Evolutionary conservation across 2,113 vertebrate genomes (phyloP).

Genomic region (Ameiurus melas): DNA sequence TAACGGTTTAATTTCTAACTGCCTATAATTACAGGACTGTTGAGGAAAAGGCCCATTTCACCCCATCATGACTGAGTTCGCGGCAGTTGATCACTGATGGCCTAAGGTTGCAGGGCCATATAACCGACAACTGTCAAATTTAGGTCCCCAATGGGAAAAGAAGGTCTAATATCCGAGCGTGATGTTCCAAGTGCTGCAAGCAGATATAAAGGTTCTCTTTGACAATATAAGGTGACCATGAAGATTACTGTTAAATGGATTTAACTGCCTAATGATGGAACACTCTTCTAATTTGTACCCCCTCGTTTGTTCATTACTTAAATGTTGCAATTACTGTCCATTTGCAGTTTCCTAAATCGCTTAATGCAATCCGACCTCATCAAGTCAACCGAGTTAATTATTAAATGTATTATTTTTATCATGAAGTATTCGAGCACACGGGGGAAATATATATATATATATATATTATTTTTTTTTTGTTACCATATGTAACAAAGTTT

Average conservation of each 20-base stretch:
- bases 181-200: slow-evolving; percentile 2
- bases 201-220: slow-evolving; percentile 34
- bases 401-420: neutral
- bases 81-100: slow-evolving; percentile 37
- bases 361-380: slow-evolving; percentile 29
- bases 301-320: slow-evolving; percentile 37
- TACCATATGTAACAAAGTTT: neutral
- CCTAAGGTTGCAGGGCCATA: slow-evolving; percentile 11
- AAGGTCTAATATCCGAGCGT: slow-evolving; percentile 4
- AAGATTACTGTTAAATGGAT: slow-evolving; percentile 38
- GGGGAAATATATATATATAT: neutral
- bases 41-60: slow-evolving; percentile 35
- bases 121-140: slow-evolving; percentile 17
- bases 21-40: slow-evolving; percentile 57
- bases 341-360: slow-evolving; percentile 30
- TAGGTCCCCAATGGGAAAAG: slow-evolving; percentile 13
- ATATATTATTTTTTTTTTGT: too few species aligned
- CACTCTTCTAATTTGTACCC: slow-evolving; percentile 7
- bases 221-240: slow-evolving; percentile 31
- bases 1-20: slow-evolving; percentile 49
- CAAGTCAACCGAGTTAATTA: neutral
- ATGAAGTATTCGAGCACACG: neutral
- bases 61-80: slow-evolving; percentile 35
- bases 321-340: slow-evolving; percentile 23
- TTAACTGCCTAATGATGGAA: slow-evolving; percentile 46